Evolutionary conservation across 2,113 vertebrate genomes (phyloP).

Genomic region (Acrocephalus kingi): DNA sequence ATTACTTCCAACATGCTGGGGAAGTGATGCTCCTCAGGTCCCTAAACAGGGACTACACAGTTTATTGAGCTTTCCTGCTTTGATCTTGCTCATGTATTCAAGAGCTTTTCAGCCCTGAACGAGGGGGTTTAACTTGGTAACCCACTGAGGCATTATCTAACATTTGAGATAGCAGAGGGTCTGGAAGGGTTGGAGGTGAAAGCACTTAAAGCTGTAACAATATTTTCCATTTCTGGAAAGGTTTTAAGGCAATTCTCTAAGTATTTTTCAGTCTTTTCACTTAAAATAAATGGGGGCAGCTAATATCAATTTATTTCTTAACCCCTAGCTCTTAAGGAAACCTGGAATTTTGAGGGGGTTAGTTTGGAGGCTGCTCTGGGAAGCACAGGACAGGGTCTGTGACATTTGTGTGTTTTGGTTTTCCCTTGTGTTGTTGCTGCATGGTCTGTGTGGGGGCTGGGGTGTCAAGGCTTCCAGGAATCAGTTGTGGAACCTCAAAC

Average conservation of each 20-base stretch:
- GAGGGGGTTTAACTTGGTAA: neutral
- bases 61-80: constrained; percentile 42
- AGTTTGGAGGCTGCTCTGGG: neutral
- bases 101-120: neutral
- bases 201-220: neutral
- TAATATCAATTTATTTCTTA: neutral
- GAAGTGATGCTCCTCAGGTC: constrained; percentile 53
- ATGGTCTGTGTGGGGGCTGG: fast-evolving
- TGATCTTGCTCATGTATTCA: constrained; percentile 1
- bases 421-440: neutral
- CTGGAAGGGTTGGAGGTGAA: neutral
- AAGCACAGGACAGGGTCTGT: neutral
- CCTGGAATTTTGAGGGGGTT: neutral
- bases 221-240: neutral
- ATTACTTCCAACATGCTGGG: constrained; percentile 61
- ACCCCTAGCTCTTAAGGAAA: neutral
- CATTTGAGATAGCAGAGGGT: neutral
- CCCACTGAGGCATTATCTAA: neutral
- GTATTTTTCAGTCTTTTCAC: neutral
- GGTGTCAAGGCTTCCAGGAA: neutral
- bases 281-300: neutral
- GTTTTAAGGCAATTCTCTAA: neutral
- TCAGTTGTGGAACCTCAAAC: neutral
- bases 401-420: neutral
- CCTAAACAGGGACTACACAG: constrained; percentile 11